Evolutionary conservation across 2,113 vertebrate genomes (phyloP), one percentile per base, ranked within the genome.

Genomic region (Nyctereutes procyonoides): DNA sequence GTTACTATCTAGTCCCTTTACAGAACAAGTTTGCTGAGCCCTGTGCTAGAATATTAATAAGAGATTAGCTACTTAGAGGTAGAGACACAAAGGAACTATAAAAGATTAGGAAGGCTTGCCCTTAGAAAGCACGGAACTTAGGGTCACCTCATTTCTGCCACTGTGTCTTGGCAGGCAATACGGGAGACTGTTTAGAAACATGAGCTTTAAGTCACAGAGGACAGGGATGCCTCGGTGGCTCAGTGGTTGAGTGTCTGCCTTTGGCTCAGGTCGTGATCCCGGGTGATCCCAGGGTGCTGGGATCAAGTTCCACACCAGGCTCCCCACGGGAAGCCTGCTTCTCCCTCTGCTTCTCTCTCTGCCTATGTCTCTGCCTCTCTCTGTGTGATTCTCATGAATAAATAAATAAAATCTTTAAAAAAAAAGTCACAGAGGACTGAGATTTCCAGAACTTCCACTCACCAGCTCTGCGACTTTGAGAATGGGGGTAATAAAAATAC

Each of bases 1-100:
- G 62, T 89, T 81, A 56, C 9, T 79, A 83, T 67, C 74, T 58
- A 90, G 48, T 43, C 69, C 67, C n/a, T 92, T 96, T 71, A 90
- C 73, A 94, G 19, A 90, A 85, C 84, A 93, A 43, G 73, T 81
- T 85, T 95, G 26, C 60, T 86, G 58, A 92, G 48, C 63, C 55
- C 55, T 89, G 48, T 4, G 22, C 69, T 91, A 93, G 62, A 65
- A 43, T 60, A 92, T 77, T 94, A 97, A 69, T 83, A 81, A 90
- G 38, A 38, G 9, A 74, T 56, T 62, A 87, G 43, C 76, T 96
- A 65, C 62, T 95, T 60, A 96, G 56, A 95, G 90, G 28, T 74
- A 48, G 35, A 83, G 63, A 90, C 15, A 90, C 17, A 80, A 93
- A 85, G n/a, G 30, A 53, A 88, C 38, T 69, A 84, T 60, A 82